phyloP scores from a whole-genome alignment of 2,113 vertebrate species.

The Oncorhynchus mykiss region DNA sequence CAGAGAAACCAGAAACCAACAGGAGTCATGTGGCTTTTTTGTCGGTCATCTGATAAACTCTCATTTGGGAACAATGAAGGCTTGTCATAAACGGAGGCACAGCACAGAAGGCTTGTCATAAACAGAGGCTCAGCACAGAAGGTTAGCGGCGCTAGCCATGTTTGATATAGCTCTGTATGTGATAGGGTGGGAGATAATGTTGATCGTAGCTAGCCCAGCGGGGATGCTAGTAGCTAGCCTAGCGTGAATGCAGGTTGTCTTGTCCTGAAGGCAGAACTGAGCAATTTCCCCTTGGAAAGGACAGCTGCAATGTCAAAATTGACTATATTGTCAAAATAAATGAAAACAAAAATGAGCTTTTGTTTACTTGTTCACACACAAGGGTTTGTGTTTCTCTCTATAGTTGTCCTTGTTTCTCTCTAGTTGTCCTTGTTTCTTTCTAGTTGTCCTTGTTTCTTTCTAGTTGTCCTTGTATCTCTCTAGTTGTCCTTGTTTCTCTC shows the following conservation, averaged over 20 bases:
- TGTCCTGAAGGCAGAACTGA: no score
- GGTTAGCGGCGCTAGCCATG: background rate
- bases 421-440: background rate
- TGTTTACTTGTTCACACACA: background rate
- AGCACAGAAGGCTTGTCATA: background rate
- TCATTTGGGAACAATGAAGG: conserved; percentile 9
- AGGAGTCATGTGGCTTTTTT: background rate
- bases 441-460: background rate
- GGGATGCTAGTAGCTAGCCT: no score
- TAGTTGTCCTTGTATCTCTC: background rate
- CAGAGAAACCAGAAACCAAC: background rate
- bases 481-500: background rate
- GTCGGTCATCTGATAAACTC: background rate
- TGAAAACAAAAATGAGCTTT: no score
- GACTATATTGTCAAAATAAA: no score
- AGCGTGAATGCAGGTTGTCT: no score
- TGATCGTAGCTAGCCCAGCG: background rate
- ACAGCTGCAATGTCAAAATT: no score
- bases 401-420: background rate
- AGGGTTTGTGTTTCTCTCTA: background rate
- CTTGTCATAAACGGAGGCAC: background rate
- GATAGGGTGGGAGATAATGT: background rate
- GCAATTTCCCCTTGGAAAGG: no score
- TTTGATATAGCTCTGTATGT: background rate
- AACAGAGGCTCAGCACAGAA: background rate